These are phyloP conservation scores for Cinara cedri DNA, from an alignment of 2,888 invertebrate species.

Conservation along the genomic window DNA sequence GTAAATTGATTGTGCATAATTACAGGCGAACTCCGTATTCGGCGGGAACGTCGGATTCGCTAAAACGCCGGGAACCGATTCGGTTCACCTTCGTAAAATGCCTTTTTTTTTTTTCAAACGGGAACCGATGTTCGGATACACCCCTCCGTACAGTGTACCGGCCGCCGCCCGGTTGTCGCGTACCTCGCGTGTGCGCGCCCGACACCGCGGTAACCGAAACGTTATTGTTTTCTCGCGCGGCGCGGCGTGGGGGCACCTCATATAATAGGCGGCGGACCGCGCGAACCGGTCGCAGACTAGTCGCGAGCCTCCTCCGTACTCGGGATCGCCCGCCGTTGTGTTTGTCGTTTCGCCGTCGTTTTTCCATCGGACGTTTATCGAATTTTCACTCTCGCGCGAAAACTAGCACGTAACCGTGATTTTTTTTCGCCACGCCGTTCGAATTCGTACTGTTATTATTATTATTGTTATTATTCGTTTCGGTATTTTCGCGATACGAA, in stretches of 20 bases:
- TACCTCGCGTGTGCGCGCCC: not conserved
- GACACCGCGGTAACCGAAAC: slow-evolving; percentile 1
- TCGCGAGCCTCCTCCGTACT: slow-evolving; percentile 33
- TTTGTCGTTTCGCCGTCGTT: not conserved
- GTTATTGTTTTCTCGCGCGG: not conserved
- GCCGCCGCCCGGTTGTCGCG: too few species aligned
- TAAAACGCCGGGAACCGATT: too few species aligned
- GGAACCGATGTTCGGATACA: too few species aligned
- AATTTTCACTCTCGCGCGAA: not conserved
- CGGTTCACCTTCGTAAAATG: too few species aligned
- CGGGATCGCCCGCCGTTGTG: slow-evolving; percentile 43
- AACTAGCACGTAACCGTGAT: slow-evolving; percentile 51
- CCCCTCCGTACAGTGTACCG: not conserved
- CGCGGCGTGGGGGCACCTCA: slow-evolving; percentile 38
- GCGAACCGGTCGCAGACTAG: slow-evolving; percentile 40
- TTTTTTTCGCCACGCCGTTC: slow-evolving; percentile 35
- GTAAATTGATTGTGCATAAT: too few species aligned
- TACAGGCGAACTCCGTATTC: too few species aligned
- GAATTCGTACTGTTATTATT: not conserved
- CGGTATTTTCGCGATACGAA: too few species aligned
- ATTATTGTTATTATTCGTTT: too few species aligned
- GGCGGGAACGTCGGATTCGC: too few species aligned
- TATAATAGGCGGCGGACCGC: slow-evolving; percentile 46
- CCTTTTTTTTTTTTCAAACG: too few species aligned
- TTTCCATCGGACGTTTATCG: not conserved